These are phyloP conservation scores for Stegophylla sp. DNA, from an alignment of 2,888 invertebrate species.

Conservation along the genomic window DNA sequence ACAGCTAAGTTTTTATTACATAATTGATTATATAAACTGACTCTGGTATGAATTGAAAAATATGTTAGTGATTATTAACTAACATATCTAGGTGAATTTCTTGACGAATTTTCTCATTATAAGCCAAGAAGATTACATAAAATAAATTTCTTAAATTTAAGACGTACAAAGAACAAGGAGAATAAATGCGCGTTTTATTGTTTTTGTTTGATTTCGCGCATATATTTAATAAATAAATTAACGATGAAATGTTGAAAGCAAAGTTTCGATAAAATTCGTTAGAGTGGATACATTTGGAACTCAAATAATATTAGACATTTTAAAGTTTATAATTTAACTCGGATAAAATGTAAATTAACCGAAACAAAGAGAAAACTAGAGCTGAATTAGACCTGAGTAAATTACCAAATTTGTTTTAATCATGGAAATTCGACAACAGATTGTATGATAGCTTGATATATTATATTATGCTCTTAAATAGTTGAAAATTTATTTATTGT, in stretches of 20 bases:
- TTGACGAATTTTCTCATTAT: no score
- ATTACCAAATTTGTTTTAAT: conserved; percentile 48
- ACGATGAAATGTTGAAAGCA: conserved; percentile 34
- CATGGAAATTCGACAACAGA: conserved; percentile 33
- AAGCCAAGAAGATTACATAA: no score
- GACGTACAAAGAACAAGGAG: background rate
- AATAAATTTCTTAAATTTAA: background rate
- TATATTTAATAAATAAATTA: conserved; percentile 39
- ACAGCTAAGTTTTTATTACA: no score
- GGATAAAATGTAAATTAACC: conserved; percentile 47
- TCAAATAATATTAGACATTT: conserved; percentile 41
- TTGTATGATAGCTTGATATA: background rate
- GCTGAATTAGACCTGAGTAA: conserved; percentile 15
- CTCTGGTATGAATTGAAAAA: no score
- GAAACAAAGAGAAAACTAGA: conserved; percentile 38
- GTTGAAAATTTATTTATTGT: background rate
- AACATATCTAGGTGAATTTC: no score
- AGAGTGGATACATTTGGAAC: conserved; percentile 19
- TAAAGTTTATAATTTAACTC: conserved; percentile 49
- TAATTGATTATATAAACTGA: no score
- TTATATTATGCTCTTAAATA: background rate
- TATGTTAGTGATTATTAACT: no score
- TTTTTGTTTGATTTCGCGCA: conserved; percentile 30
- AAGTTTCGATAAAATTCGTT: conserved; percentile 38
- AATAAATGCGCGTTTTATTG: background rate